Conservation (phyloP, 1,140 invertebrate genomes). For the Atopsyche davidsoni region DNA sequence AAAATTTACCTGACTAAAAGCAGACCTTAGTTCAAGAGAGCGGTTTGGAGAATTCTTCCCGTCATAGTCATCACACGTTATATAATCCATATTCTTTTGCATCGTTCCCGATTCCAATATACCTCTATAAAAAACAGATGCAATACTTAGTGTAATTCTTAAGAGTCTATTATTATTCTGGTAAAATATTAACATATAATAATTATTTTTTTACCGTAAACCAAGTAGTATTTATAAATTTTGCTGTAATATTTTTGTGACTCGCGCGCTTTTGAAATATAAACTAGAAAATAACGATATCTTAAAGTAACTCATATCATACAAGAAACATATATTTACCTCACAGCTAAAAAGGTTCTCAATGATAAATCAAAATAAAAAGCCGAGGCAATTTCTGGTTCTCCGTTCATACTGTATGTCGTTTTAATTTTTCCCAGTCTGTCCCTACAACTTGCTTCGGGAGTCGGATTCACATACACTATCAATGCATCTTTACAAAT, state of each 20-base stretch:
- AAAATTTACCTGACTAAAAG: constrained; percentile 51
- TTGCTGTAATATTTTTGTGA: too few relatives aligned
- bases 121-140: constrained; percentile 39
- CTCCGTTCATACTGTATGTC: constrained; percentile 61
- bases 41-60: constrained; percentile 62
- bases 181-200: too few relatives aligned
- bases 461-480: constrained; percentile 59
- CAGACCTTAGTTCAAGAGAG: constrained; percentile 53
- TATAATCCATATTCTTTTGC: constrained; percentile 63
- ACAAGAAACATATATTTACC: too few relatives aligned
- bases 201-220: too few relatives aligned
- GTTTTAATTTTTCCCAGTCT: constrained; percentile 59
- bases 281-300: too few relatives aligned
- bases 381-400: constrained; percentile 65
- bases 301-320: too few relatives aligned
- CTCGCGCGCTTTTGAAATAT: too few relatives aligned
- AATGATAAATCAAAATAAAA: constrained; percentile 83
- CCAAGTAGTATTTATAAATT: too few relatives aligned
- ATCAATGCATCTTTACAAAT: constrained; percentile 64
- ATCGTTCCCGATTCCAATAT: constrained; percentile 57
- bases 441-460: constrained; percentile 53
- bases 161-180: too few relatives aligned
- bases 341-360: constrained; percentile 66
- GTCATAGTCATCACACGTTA: constrained; percentile 70
- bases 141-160: constrained; percentile 3